Conservation (phyloP, 2,888 invertebrate species). For the Athalia circularis region DNA sequence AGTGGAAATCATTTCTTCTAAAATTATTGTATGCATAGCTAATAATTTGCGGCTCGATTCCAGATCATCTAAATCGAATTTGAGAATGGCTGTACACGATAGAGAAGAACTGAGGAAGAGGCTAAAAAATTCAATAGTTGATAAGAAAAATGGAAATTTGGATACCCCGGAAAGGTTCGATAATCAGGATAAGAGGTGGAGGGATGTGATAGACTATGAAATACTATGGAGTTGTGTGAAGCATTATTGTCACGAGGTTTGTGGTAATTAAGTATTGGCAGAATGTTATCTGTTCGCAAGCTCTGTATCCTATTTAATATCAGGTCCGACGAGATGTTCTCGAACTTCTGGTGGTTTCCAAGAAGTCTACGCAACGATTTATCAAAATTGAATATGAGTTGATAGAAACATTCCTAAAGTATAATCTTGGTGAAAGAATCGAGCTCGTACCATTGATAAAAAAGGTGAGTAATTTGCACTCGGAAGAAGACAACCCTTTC, state of each 20-base stretch:
- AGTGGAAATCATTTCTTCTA: no score
- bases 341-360: slow-evolving; percentile 83
- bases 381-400: slow-evolving; percentile 79
- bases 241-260: slow-evolving; percentile 79
- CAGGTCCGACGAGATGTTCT: slow-evolving; percentile 83
- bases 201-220: slow-evolving; percentile 76
- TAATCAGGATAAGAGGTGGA: slow-evolving; percentile 73
- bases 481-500: background rate
- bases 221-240: slow-evolving; percentile 77
- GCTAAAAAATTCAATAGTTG: slow-evolving; percentile 52
- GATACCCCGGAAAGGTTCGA: slow-evolving; percentile 56
- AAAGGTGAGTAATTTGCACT: slow-evolving; percentile 77
- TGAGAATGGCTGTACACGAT: slow-evolving; percentile 38
- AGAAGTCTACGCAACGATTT: slow-evolving; percentile 83
- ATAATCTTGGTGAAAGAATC: slow-evolving; percentile 84
- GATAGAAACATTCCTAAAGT: slow-evolving; percentile 79
- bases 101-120: slow-evolving; percentile 48
- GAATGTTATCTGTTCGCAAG: background rate
- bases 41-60: background rate
- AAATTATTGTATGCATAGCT: no score
- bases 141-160: slow-evolving; percentile 61
- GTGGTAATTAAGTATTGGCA: slow-evolving; percentile 34
- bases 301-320: background rate
- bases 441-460: slow-evolving; percentile 82
- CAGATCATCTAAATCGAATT: background rate